Conservation (phyloP, 2,888 invertebrate species). For the Leucophenga maculata region DNA sequence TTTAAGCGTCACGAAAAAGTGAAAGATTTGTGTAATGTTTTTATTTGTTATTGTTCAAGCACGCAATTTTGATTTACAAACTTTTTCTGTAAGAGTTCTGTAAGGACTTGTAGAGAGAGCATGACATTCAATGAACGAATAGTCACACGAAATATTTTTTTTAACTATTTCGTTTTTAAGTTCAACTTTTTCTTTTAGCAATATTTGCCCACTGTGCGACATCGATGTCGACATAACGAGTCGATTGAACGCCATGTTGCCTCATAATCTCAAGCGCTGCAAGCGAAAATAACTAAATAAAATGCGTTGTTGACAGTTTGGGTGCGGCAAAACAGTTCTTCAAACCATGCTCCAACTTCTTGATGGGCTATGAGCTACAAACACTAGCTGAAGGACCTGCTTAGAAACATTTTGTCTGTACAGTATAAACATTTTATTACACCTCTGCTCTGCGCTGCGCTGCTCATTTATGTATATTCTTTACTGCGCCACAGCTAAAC, state of each 20-base stretch:
- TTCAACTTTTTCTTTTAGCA: neutral
- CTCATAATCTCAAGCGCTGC: constrained; percentile 1
- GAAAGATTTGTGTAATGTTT: too few relatives aligned
- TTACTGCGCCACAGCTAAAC: neutral
- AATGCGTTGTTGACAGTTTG: neutral
- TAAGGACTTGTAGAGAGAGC: too few relatives aligned
- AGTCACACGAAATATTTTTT: too few relatives aligned
- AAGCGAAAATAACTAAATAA: neutral
- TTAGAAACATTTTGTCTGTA: neutral
- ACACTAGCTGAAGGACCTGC: neutral
- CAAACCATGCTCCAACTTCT: too few relatives aligned
- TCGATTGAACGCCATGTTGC: constrained; percentile 51
- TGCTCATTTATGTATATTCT: constrained; percentile 43
- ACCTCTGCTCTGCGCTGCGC: constrained; percentile 60
- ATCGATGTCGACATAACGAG: constrained; percentile 37
- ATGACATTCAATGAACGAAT: too few relatives aligned
- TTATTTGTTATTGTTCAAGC: too few relatives aligned
- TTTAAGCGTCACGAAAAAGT: too few relatives aligned
- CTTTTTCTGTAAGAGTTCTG: too few relatives aligned
- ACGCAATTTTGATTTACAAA: too few relatives aligned
- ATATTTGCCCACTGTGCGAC: neutral
- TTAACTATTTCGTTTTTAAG: too few relatives aligned
- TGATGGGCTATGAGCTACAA: too few relatives aligned
- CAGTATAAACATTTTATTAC: constrained; percentile 65
- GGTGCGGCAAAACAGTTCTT: neutral